These are phyloP conservation scores for Patella depressa DNA, from an alignment of 2,888 invertebrate species.

Conservation along the genomic window DNA sequence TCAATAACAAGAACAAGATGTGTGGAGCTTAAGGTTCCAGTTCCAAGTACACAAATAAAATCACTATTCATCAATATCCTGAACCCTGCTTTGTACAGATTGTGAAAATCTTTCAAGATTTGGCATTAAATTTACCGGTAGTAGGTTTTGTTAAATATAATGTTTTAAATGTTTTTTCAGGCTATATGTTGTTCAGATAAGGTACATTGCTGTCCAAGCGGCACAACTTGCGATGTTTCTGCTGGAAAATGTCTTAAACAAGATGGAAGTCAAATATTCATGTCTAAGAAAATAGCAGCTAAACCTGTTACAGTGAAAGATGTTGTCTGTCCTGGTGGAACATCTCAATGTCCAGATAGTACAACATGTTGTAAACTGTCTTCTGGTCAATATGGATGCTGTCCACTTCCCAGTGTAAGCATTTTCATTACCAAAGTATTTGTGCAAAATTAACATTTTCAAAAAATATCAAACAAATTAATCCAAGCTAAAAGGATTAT, in stretches of 20 bases:
- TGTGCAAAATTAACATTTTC: no score
- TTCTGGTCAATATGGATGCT: constrained; percentile 45
- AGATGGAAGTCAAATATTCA: background rate
- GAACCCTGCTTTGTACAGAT: no score
- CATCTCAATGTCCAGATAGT: constrained; percentile 42
- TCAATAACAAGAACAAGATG: no score
- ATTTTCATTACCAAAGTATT: background rate
- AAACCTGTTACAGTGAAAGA: constrained; percentile 9
- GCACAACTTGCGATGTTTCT: constrained; percentile 48
- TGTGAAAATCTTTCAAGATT: no score
- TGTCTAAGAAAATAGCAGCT: constrained; percentile 16
- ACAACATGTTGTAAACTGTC: constrained; percentile 51
- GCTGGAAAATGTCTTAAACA: constrained; percentile 25
- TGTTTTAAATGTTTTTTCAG: constrained; percentile 20
- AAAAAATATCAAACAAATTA: no score
- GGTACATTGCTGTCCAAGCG: constrained; percentile 60
- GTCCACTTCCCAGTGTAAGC: constrained; percentile 45
- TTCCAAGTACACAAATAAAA: no score
- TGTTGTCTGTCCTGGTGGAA: constrained; percentile 42
- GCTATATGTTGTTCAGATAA: constrained; percentile 61
- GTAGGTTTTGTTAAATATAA: no score
- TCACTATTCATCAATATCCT: no score
- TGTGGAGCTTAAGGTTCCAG: no score
- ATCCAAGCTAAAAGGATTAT: no score
- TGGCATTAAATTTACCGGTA: no score